Conservation (phyloP, 2,797 vertebrate species). For the Pelobates cultripes region DNA sequence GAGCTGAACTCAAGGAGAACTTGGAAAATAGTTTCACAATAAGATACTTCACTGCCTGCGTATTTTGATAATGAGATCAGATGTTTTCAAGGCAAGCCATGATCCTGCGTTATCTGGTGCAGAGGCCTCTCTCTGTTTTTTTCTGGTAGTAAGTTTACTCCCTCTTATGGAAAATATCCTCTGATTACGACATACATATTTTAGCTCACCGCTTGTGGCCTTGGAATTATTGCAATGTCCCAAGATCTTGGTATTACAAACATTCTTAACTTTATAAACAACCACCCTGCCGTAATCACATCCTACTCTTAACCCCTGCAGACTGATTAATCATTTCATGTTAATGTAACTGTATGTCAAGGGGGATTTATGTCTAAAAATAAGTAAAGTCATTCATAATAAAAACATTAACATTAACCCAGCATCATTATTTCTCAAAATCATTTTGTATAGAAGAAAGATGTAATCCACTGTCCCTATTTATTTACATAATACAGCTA, state of each 20-base stretch:
- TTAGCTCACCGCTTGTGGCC: constrained; percentile 12
- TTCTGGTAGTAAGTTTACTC: not conserved
- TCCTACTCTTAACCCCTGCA: not conserved
- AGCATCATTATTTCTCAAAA: too few species aligned
- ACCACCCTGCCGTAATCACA: not conserved
- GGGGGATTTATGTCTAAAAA: too few species aligned
- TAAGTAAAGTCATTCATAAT: too few species aligned
- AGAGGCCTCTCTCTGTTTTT: constrained; percentile 32
- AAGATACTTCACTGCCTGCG: constrained; percentile 34
- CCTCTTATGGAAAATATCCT: constrained; percentile 30
- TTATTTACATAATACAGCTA: too few species aligned
- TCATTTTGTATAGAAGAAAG: too few species aligned
- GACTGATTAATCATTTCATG: not conserved
- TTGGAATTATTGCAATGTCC: constrained; percentile 1
- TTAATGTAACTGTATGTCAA: too few species aligned
- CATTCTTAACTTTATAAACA: constrained; percentile 21
- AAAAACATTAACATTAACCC: too few species aligned
- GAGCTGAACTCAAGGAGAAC: constrained; percentile 11
- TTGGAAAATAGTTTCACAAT: constrained; percentile 22
- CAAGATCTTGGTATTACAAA: not conserved
- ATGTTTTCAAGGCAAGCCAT: constrained; percentile 44
- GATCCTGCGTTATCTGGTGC: constrained; percentile 26
- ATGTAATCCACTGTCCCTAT: too few species aligned
- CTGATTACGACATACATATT: constrained; percentile 31
- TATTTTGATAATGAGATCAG: constrained; percentile 54